Percentiles rank a stretch among this genome's conserved stretches.
Conservation (phyloP, 1,140 invertebrate genomes). For the Drosophila lacertosa region DNA sequence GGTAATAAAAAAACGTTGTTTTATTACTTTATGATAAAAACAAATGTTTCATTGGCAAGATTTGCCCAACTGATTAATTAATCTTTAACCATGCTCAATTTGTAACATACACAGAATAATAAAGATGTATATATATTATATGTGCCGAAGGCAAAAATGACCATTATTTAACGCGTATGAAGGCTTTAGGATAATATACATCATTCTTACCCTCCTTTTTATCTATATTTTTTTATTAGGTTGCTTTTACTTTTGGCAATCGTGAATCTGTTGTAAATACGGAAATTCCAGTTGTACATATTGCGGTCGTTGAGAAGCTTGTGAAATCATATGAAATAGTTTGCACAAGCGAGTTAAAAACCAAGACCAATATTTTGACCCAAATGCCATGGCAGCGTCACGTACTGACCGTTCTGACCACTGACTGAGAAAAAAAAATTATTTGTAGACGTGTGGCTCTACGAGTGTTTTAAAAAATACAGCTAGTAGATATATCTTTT, state of each 20-base stretch:
- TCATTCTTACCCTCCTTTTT: too few species aligned
- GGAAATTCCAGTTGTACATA: conserved; percentile 20
- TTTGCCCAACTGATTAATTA: too few species aligned
- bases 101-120: too few species aligned
- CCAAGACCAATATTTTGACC: conserved; percentile 45
- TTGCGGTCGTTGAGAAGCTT: conserved; percentile 19
- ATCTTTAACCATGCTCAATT: too few species aligned
- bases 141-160: too few species aligned
- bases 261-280: conserved; percentile 2
- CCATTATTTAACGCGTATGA: too few species aligned
- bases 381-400: conserved; percentile 39
- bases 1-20: too few species aligned
- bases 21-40: too few species aligned
- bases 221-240: too few species aligned
- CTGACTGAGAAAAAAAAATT: conserved; percentile 28
- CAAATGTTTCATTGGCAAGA: too few species aligned
- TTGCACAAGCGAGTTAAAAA: conserved; percentile 39
- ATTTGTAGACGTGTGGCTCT: conserved; percentile 43
- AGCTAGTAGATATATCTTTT: conserved; percentile 45
- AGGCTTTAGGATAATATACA: too few species aligned
- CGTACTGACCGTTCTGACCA: conserved; percentile 51
- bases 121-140: too few species aligned
- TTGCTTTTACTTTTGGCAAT: background rate
- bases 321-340: conserved; percentile 44
- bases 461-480: conserved; percentile 7